Percentiles rank a stretch among this genome's conserved stretches.
phyloP scores from a whole-genome alignment of 2,113 vertebrate species.

The Protomyctophum bolini region DNA sequence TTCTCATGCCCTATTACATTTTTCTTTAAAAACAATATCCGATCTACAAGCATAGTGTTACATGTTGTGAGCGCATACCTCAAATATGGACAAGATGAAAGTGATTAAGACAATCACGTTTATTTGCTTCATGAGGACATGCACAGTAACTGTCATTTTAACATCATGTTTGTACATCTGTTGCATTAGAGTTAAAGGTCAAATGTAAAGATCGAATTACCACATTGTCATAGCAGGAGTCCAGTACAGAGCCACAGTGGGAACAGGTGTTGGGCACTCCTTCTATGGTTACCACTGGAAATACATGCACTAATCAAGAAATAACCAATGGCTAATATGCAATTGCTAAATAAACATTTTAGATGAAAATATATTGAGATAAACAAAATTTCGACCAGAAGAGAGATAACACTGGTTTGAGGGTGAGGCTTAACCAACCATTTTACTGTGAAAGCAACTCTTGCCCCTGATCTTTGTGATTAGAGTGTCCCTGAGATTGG shows the following conservation, averaged over 20 bases:
- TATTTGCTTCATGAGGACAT: background rate
- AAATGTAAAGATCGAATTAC: slow-evolving; percentile 35
- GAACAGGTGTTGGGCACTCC: slow-evolving; percentile 59
- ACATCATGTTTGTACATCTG: background rate
- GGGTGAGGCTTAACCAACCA: slow-evolving; percentile 49
- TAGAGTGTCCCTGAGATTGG: no score
- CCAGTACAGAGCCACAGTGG: slow-evolving; percentile 64
- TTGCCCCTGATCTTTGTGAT: no score
- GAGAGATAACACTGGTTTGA: background rate
- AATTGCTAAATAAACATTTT: no score
- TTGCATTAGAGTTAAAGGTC: slow-evolving; percentile 1
- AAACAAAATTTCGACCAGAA: background rate
- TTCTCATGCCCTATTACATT: no score
- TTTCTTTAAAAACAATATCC: no score
- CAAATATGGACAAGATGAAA: no score
- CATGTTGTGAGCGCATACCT: no score
- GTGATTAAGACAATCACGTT: no score
- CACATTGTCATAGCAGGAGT: slow-evolving; percentile 62
- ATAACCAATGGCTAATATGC: no score
- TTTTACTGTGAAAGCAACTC: slow-evolving; percentile 61
- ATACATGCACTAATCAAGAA: background rate
- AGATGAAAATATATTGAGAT: no score
- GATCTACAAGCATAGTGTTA: no score
- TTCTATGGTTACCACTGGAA: slow-evolving; percentile 51
- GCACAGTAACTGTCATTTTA: slow-evolving; percentile 7